A percentile compares a stretch with the other conserved stretches of the same genome.
These are phyloP conservation scores for Radopholus similis DNA, from an alignment of 1,140 invertebrate genomes.

Conservation along the genomic window DNA sequence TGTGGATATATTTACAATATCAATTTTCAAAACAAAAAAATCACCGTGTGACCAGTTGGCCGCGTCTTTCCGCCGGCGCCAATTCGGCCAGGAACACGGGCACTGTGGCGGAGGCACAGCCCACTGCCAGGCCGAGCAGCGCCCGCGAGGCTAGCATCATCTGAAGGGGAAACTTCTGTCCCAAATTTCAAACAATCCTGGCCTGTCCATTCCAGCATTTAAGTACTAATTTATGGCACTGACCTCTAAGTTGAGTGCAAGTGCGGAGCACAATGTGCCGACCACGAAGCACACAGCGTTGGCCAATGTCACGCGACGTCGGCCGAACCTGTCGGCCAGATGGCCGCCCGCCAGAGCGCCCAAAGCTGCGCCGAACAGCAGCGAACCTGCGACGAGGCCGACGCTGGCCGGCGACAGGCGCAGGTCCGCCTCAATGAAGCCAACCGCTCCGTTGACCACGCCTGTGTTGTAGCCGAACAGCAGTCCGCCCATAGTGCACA, in stretches of 20 bases:
- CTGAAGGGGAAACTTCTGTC: neutral
- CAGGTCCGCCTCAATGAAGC: slow-evolving; percentile 3
- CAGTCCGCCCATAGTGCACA: no score
- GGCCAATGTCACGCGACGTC: neutral
- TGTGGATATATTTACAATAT: no score
- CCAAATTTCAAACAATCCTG: neutral
- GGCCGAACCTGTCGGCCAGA: slow-evolving; percentile 4
- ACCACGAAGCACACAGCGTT: slow-evolving; percentile 2
- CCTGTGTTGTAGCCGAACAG: slow-evolving; percentile 9
- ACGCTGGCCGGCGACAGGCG: neutral
- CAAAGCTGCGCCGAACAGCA: slow-evolving; percentile 12
- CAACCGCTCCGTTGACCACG: slow-evolving; percentile 2
- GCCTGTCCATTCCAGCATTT: no score
- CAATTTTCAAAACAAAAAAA: no score
- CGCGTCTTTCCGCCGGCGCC: slow-evolving; percentile 4
- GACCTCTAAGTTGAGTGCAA: slow-evolving; percentile 3
- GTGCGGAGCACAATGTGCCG: neutral
- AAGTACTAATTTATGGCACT: no score
- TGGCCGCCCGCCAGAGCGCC: slow-evolving; percentile 1
- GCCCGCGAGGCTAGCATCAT: neutral
- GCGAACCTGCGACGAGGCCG: slow-evolving; percentile 4
- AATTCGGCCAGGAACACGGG: slow-evolving; percentile 10
- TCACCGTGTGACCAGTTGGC: slow-evolving; percentile 7
- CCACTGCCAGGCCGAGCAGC: slow-evolving; percentile 12
- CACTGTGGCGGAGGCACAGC: slow-evolving; percentile 6